Evolutionary conservation across 2,888 invertebrate species (phyloP), one percentile per base, ranked within the genome.

Genomic region (Amiota minor): DNA sequence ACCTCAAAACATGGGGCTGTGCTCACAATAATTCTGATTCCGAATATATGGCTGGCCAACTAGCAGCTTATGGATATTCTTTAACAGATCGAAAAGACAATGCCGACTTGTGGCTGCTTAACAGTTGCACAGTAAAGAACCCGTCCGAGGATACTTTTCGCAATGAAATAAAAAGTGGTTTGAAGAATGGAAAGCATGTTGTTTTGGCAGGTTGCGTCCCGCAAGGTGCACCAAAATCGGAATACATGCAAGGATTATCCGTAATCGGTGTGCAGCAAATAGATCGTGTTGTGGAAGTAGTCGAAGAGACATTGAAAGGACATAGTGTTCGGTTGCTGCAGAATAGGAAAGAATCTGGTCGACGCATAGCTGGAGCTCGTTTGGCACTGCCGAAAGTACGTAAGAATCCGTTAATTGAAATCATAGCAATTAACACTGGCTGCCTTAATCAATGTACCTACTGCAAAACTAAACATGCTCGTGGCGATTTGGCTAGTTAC

Each of bases 201-300:
- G 98, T 99, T 2, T 93, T 98, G n/a, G 98, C 99, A 0, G 99
- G 99, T 0, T 99, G 99, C 89, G 98, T 99, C 9, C 97, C 98
- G 0, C 98, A 98, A 90, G 98, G 98, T 0, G 95, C 95, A 1
- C 96, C 95, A 0, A 94, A 95, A 70, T 92, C 95, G 0, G 90
- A 90, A 0, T 93, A 92, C 75, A 77, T 90, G 0, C 84, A 81
- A 53, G 89, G 96, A 0, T 91, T 98, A 10, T 98, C 98, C 80
- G 93, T 98, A 1, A 95, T 99, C n/a, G 99, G 99, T 0, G 98
- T 99, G 0, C 98, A 99, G 85, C 99, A 99, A 91, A 99, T 99
- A 75, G 98, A 99, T 89, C 91, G 98, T 75, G 96, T 99, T 1
- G 96, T 98, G 0, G 98, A 99, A 90, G 97, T 99, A 0, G 98